Conservation (phyloP, 2,113 vertebrate genomes). For the Mola mola region DNA sequence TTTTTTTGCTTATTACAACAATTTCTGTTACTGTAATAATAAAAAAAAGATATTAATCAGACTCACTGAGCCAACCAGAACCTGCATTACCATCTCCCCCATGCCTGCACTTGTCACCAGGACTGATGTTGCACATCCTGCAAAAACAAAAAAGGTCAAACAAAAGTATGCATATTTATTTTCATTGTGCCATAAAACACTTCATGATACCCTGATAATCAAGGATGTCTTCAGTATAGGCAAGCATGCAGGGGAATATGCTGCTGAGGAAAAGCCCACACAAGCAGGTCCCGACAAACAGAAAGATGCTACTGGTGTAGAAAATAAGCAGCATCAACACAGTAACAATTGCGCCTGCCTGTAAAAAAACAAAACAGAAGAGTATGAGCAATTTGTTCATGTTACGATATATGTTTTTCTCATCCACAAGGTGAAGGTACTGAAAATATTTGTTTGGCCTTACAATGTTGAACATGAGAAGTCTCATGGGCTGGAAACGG, state of each 20-base stretch:
- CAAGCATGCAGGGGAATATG: constrained; percentile 94
- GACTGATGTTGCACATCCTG: constrained; percentile 94
- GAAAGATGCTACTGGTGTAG: constrained; percentile 85
- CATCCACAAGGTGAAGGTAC: background rate
- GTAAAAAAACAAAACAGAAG: constrained; percentile 36
- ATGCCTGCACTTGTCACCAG: constrained; percentile 92
- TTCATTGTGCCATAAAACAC: background rate
- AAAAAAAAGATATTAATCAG: constrained; percentile 4
- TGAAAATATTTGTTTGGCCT: constrained; percentile 40
- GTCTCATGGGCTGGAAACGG: constrained; percentile 85
- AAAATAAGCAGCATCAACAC: constrained; percentile 90
- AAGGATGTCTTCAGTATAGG: constrained; percentile 93
- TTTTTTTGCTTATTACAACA: constrained; percentile 10
- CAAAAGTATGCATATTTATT: background rate
- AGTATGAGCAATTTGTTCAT: background rate
- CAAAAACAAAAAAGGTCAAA: constrained; percentile 1
- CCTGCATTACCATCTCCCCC: constrained; percentile 95
- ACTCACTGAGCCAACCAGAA: constrained; percentile 92
- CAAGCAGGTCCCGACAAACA: constrained; percentile 90
- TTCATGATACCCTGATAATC: constrained; percentile 86
- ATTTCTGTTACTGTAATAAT: constrained; percentile 1
- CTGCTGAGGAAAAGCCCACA: constrained; percentile 95
- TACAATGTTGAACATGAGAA: constrained; percentile 94
- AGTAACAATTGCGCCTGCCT: constrained; percentile 89
- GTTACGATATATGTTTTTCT: background rate